Evolutionary conservation across 2,113 vertebrate species (phyloP), one percentile per base, ranked within the genome.

Genomic region (Brevimyrus niger): DNA sequence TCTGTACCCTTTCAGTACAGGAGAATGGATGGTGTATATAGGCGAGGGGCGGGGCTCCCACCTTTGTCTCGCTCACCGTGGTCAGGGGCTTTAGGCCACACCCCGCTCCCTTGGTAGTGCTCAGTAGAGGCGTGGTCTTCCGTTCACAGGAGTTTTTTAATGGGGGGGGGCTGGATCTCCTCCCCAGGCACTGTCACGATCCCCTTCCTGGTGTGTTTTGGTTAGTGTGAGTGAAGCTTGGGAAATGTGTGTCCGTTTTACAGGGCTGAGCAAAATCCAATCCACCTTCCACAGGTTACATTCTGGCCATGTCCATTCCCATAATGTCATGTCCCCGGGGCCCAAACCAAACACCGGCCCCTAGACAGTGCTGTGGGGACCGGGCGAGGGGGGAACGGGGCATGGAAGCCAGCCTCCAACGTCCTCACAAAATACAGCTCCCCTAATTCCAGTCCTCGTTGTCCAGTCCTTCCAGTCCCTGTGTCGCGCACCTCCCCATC

Each of bases 181-280:
- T 82, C 82, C 92, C 93, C 93, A 92, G 94, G 94, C 95, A 96
- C 89, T 91, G 90, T 93, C 69, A 92, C 92, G 91, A 91, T 92
- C 92, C 92, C 92, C 93, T 93, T 80, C 73, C 73, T n/a, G 46
- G 2, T 42, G 82, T 84, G 42, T 84, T 84, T 94, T 94, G 93
- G 92, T 80, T 46, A 89, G 19, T 94, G 92, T 93, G 93, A 92
- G 93, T 92, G 92, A 92, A 89, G 86, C 92, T 90, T 86, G 91
- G 92, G 94, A 19, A 35, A n/a, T 42, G 53, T 27, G 21, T 47
- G 82, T 23, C 82, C 10, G 8, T 47, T 47, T 47, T 23, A 84
- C 44, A 21, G 82, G 5, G 42, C 51, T 44, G 87, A 21, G 87
- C 1, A 1, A 31, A 86, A 86, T 17, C 13, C 44, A 50, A 47